Evolutionary conservation across 2,797 vertebrate species (phyloP).

Genomic region (Prunella strophiata): DNA sequence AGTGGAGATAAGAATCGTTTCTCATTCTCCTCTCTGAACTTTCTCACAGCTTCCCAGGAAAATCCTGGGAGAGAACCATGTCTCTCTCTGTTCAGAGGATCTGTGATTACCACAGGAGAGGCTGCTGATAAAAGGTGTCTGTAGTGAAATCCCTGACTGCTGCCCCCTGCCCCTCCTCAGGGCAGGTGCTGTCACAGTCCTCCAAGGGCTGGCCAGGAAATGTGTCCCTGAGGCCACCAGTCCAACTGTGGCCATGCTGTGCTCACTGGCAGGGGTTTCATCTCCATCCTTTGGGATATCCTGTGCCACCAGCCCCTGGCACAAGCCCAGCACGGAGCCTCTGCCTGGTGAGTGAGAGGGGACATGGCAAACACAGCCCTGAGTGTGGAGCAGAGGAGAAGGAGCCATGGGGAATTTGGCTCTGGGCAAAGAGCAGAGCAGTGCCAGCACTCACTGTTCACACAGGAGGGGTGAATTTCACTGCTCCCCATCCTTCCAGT

Average conservation of each 20-base stretch:
- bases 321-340: not conserved
- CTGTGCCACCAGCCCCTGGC: not conserved
- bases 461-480: not conserved
- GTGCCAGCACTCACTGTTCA: not conserved
- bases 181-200: not conserved
- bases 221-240: fast-evolving
- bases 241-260: fast-evolving
- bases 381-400: no score
- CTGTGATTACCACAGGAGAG: no score
- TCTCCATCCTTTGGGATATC: not conserved
- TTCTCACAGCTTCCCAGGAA: no score
- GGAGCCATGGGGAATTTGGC: not conserved
- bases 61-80: no score
- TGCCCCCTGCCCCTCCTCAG: not conserved
- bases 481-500: not conserved
- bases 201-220: not conserved
- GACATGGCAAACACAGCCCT: not conserved
- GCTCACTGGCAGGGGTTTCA: fast-evolving
- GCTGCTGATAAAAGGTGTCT: not conserved
- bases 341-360: not conserved
- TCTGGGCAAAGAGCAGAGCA: not conserved
- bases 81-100: no score
- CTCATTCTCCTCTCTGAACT: no score
- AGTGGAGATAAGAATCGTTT: no score
- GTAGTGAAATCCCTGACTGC: not conserved